Percentiles rank a stretch among this genome's conserved stretches.
Evolutionary conservation across 2,113 vertebrate genomes (phyloP).

Genomic region (Syrrhaptes paradoxus): DNA sequence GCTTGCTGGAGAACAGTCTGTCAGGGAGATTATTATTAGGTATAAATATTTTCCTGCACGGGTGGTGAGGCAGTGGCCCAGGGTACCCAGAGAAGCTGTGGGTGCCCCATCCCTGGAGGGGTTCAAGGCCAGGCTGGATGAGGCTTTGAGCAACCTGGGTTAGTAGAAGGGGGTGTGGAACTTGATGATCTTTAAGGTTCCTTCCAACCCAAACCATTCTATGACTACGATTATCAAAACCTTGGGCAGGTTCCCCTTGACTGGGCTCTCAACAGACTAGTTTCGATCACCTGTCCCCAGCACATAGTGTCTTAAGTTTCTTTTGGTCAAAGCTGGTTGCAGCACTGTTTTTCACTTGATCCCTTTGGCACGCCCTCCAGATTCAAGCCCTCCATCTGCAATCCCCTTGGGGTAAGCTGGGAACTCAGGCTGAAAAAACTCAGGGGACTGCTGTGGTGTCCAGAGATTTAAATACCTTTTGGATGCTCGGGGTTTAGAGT

Average conservation of each 20-base stretch:
- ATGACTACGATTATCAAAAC: neutral
- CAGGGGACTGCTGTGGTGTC: neutral
- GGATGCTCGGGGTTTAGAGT: neutral
- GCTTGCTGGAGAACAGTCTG: neutral
- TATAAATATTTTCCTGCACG: no score
- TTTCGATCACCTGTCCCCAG: neutral
- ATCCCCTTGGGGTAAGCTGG: neutral
- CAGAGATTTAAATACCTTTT: neutral
- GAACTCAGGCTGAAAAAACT: neutral
- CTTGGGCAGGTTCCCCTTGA: neutral
- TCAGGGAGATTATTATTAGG: neutral
- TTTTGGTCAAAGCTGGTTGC: neutral
- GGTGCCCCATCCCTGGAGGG: no score
- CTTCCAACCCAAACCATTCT: no score
- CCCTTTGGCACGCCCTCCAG: neutral
- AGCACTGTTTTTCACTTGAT: neutral
- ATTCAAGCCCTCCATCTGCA: neutral
- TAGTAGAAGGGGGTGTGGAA: no score
- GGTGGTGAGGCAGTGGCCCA: no score
- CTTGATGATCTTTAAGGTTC: no score
- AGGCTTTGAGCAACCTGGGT: no score
- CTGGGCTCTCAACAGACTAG: neutral
- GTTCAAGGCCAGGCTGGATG: no score
- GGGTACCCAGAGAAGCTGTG: no score
- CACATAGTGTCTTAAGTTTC: accelerated